Percentiles rank a stretch among this genome's conserved stretches.
phyloP scores from a whole-genome alignment of 30 jellyfish, hydroid and myxozoan species.

The Morbakka virulenta region DNA sequence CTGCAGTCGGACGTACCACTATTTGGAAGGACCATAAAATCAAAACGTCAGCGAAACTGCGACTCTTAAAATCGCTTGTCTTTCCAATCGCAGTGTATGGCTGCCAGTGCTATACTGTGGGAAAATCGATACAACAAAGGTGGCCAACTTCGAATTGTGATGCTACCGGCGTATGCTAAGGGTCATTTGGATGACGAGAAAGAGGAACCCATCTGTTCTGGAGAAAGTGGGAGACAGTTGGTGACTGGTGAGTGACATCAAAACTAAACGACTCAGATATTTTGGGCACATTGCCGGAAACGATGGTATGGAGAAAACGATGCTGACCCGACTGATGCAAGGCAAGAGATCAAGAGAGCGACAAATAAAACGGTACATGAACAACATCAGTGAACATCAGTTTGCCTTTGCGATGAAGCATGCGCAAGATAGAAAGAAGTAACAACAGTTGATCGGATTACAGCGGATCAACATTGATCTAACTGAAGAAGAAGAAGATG shows the following conservation, averaged over 20 bases:
- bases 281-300: neutral
- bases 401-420: neutral
- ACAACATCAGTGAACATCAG: neutral
- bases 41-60: neutral
- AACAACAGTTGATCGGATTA: too few relatives aligned
- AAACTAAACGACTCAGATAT: neutral
- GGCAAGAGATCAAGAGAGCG: neutral
- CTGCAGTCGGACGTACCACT: neutral
- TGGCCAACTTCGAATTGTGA: too few relatives aligned
- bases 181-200: neutral
- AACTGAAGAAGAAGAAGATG: too few relatives aligned
- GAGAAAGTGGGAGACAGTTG: neutral
- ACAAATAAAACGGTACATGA: neutral
- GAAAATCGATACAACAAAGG: too few relatives aligned
- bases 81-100: too few relatives aligned
- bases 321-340: neutral
- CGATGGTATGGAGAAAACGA: neutral
- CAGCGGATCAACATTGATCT: too few relatives aligned
- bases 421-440: neutral
- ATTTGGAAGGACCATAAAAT: neutral
- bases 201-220: neutral
- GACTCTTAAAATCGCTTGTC: neutral
- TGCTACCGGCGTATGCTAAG: neutral
- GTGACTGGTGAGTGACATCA: neutral
- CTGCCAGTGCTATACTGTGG: too few relatives aligned